Percentiles rank a stretch among this genome's conserved stretches.
These are phyloP conservation scores for Dromococcyx pavoninus DNA, from an alignment of 2,797 vertebrate genomes.

Conservation along the genomic window DNA sequence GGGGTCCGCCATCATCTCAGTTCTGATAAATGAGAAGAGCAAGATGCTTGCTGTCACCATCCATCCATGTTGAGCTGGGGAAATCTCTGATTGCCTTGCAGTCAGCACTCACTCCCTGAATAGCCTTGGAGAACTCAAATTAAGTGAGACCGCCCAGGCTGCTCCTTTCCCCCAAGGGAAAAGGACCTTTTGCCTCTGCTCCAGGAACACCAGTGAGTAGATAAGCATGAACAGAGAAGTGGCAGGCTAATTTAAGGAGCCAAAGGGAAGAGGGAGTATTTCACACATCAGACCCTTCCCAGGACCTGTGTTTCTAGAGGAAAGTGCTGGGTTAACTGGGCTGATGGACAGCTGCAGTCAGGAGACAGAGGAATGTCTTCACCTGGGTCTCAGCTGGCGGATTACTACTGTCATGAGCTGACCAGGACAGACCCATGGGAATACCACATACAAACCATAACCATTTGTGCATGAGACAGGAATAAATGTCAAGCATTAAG, in stretches of 20 bases:
- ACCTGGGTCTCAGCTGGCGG: neutral
- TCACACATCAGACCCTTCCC: neutral
- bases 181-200: neutral
- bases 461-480: neutral
- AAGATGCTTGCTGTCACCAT: constrained; percentile 22
- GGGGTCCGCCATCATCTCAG: constrained; percentile 11
- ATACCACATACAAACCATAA: neutral
- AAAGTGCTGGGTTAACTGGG: neutral
- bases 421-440: neutral
- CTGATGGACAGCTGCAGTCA: neutral
- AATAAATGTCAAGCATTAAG: neutral
- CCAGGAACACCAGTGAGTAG: neutral
- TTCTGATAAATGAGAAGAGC: constrained; percentile 17
- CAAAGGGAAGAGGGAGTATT: neutral
- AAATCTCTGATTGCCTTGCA: neutral
- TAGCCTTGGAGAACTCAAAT: neutral
- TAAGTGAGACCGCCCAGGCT: neutral
- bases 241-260: neutral
- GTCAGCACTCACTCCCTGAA: neutral
- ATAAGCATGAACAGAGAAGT: neutral
- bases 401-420: neutral
- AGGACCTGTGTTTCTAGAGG: neutral
- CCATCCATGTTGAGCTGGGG: neutral
- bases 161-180: neutral
- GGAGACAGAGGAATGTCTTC: neutral